Base-by-base conservation (phyloP, 1,140 invertebrate genomes). In the Camponotus vicinus region DNA sequence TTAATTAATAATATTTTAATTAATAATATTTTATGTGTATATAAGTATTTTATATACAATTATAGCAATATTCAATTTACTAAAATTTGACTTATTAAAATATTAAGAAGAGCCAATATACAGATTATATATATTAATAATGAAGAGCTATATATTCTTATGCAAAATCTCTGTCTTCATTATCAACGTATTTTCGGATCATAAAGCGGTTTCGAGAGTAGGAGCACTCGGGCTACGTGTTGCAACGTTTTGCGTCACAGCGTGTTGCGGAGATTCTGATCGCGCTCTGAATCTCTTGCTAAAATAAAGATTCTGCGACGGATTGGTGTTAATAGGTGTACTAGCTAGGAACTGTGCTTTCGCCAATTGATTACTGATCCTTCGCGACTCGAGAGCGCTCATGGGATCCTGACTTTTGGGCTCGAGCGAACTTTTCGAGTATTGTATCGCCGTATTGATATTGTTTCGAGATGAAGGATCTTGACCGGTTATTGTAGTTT, bases 161-260 rank as follows among this genome's bases (percentile, higher is more conserved):
- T 18, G 11, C 18, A 69, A 40, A 13, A 8, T 9, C 2, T 2
- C 45, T 37, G n/a, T 80, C 1, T 3, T 52, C 15, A 21, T n/a
- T 40, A 66, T 52, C 15, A n/a, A 18, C 1, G 21, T 34, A 15
- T 37, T n/a, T 40, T 4, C 59, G 57, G 45, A 92, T 94, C 93
- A 95, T 49, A 95, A 90, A 70, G 95, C 95, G 49, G 95, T 95
- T 84, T 95, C 95, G 49, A 95, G 85, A 27, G 95, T 91, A 0
- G 94, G 94, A 0, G 93, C 94, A 86, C 94, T 95, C 0, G 94
- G 93, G 69, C 94, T 94, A 37, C 94, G 93, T 18, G 76, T 42
- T n/a, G 93, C 73, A n/a, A 94, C 94, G 37, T 93, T 93, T 40
- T 93, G 91, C 8, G 85, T 86, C 7, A 86, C 77, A 0, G 79